Conservation (phyloP, 2,797 vertebrate genomes). For the Linurgus olivaceus region DNA sequence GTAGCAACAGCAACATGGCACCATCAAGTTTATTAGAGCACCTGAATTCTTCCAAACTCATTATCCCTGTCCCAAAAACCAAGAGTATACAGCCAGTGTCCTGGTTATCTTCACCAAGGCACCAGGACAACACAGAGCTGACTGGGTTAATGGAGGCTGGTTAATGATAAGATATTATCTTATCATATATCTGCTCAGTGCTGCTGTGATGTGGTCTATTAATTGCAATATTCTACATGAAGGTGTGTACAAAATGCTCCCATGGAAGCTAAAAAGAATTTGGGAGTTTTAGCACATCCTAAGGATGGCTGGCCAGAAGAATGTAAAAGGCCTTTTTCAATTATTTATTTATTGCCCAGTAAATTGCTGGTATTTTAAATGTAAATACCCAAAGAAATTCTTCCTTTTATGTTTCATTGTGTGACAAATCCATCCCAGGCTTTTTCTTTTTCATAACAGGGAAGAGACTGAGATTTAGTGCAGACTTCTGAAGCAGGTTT, state of each 20-base stretch:
- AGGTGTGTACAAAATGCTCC: background rate
- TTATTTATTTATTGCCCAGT: background rate
- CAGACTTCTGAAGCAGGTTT: background rate
- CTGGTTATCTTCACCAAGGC: background rate
- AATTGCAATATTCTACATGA: background rate
- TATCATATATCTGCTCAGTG: background rate
- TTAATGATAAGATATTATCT: background rate
- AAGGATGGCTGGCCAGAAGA: background rate
- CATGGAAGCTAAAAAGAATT: background rate
- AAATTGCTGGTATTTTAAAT: background rate
- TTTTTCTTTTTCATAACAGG: background rate
- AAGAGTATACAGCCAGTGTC: background rate
- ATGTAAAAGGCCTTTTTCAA: background rate
- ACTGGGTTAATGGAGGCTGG: background rate
- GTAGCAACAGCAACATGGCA: background rate
- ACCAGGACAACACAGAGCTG: background rate
- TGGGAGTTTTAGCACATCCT: background rate
- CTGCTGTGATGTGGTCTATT: background rate
- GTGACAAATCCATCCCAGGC: background rate
- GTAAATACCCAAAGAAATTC: background rate
- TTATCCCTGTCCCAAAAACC: background rate
- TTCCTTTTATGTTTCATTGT: background rate
- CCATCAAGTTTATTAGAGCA: background rate
- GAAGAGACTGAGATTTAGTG: background rate
- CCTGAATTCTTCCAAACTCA: background rate